These are phyloP conservation scores for Liopterus haemorrhoidalis DNA, from an alignment of 2,888 invertebrate genomes.

Conservation along the genomic window DNA sequence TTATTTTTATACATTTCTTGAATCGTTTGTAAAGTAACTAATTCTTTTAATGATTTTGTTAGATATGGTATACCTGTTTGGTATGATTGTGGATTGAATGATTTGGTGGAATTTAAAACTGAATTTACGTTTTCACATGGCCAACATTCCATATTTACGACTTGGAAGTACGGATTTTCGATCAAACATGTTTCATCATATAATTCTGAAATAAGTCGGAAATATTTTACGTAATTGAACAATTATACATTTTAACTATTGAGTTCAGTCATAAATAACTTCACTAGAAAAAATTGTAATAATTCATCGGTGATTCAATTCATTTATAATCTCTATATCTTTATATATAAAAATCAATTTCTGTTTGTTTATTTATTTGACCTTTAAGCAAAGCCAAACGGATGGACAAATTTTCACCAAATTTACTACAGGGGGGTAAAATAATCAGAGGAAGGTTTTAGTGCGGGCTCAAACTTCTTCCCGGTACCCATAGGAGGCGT, in stretches of 20 bases:
- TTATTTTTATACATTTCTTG: slow-evolving; percentile 55
- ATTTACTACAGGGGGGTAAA: too few relatives aligned
- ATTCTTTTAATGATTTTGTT: slow-evolving; percentile 51
- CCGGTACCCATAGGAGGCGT: too few relatives aligned
- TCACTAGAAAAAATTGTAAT: slow-evolving; percentile 13
- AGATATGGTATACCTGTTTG: slow-evolving; percentile 55
- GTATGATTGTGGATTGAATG: slow-evolving; percentile 48
- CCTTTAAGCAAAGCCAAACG: too few relatives aligned
- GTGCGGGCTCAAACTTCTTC: too few relatives aligned
- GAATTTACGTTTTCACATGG: slow-evolving; percentile 68
- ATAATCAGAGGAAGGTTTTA: too few relatives aligned
- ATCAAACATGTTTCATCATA: slow-evolving; percentile 82
- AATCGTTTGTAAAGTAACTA: slow-evolving; percentile 52
- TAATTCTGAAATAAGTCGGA: slow-evolving; percentile 51
- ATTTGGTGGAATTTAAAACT: slow-evolving; percentile 60
- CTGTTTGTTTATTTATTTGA: too few relatives aligned
- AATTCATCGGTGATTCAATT: too few relatives aligned
- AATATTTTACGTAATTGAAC: slow-evolving; percentile 15
- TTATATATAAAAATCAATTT: too few relatives aligned
- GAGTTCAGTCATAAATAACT: background rate
- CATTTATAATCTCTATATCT: too few relatives aligned
- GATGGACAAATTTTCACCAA: too few relatives aligned
- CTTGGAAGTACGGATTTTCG: slow-evolving; percentile 76
- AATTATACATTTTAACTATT: slow-evolving; percentile 5
- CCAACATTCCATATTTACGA: slow-evolving; percentile 79